Percentiles rank a stretch among this genome's conserved stretches.
These are phyloP conservation scores for Choloepus hoffmanni DNA, from an alignment of 2,113 vertebrate species.

Conservation along the genomic window DNA sequence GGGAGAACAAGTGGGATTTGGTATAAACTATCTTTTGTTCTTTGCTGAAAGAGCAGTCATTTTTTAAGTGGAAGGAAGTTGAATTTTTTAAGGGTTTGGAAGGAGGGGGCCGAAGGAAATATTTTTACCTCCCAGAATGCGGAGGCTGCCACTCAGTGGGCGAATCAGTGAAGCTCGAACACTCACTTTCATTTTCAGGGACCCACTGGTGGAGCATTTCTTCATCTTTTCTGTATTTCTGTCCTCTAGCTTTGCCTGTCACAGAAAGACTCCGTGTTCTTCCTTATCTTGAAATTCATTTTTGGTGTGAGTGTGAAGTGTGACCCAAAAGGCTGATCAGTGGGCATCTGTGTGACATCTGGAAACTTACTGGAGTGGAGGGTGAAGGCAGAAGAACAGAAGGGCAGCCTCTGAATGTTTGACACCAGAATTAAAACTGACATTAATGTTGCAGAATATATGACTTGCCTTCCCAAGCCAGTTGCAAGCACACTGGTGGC, in stretches of 20 bases:
- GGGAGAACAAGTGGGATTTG: not conserved
- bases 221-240: not conserved
- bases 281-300: not conserved
- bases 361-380: not conserved
- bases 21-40: not conserved
- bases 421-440: not conserved
- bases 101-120: not conserved
- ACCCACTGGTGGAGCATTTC: not conserved
- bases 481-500: not conserved
- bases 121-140: not conserved
- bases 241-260: not conserved
- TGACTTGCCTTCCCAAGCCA: not conserved
- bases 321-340: not conserved
- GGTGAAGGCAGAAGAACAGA: not conserved
- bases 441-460: rapidly evolving
- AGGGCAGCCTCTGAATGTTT: not conserved
- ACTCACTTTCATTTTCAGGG: conserved; percentile 71
- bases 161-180: not conserved
- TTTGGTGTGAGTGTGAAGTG: not conserved
- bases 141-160: conserved; percentile 36
- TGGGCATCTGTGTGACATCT: not conserved
- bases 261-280: not conserved
- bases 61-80: conserved; percentile 47
- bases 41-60: not conserved
- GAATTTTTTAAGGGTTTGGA: conserved; percentile 22